Percentiles rank a stretch among this genome's conserved stretches.
Conservation (phyloP, 2,113 vertebrate genomes). For the Acanthisitta chloris region DNA sequence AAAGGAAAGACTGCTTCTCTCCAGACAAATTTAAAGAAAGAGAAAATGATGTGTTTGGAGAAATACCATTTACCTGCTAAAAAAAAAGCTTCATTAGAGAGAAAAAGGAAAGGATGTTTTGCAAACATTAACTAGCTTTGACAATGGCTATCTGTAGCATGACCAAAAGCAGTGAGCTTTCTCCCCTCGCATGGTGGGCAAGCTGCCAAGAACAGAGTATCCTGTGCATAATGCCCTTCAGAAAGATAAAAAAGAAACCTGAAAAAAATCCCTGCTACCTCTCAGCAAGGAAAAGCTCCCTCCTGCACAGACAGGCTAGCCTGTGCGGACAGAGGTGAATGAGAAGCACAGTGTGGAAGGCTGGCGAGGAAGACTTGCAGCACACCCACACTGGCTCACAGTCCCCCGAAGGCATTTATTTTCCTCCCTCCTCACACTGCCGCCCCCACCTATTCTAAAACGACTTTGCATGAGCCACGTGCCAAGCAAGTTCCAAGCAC, state of each 20-base stretch:
- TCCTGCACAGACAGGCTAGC: neutral
- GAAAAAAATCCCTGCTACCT: neutral
- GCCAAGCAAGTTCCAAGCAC: neutral
- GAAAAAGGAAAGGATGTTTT: neutral
- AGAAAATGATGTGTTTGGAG: neutral
- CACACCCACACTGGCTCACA: neutral
- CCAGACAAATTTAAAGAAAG: neutral
- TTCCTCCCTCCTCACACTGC: neutral
- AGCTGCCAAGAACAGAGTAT: slow-evolving; percentile 9
- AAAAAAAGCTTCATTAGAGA: neutral
- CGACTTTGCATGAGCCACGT: neutral
- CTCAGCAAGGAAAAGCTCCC: neutral
- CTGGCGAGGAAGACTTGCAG: neutral
- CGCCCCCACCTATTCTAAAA: neutral
- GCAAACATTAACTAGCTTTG: neutral
- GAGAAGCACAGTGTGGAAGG: neutral
- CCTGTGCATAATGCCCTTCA: neutral
- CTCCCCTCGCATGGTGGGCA: neutral
- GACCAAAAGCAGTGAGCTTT: neutral
- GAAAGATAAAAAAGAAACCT: neutral
- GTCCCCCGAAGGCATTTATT: neutral
- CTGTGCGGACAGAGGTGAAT: neutral
- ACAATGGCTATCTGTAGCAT: neutral
- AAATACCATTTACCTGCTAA: neutral
- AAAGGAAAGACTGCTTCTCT: neutral